Evolutionary conservation across 2,797 vertebrate genomes (phyloP), one percentile per base, ranked within the genome.

Genomic region (Halcyon chelicuti): DNA sequence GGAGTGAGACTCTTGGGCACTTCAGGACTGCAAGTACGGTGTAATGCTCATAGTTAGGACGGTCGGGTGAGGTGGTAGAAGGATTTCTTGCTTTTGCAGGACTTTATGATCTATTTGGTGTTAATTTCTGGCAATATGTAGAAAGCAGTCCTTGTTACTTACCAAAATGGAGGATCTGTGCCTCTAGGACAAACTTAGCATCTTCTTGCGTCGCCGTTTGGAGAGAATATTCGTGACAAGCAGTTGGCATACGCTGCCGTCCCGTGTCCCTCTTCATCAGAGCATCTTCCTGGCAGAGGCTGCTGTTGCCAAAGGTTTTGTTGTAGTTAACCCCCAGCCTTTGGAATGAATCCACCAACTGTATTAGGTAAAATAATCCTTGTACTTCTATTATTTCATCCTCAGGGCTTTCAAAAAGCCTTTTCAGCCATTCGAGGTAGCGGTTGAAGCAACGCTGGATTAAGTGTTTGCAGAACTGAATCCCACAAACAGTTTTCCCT

Each of bases 401-500:
- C 70, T 11, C 5, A 70, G 54, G 35, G 39, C 62, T 81, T 94
- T 93, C 62, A n/a, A 58, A 67, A 81, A 83, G 42, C 33, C 5
- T 81, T 86, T 93, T 37, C 77, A 90, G 40, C 58, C 42, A 4
- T 70, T 85, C 9, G 17, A 33, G 25, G 68, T 40, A 46, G 72
- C 49, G 44, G 42, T 74, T 78, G 40, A 94, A 82, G 60, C 58
- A 62, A 49, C 20, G 4, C 65, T 44, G 25, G 86, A 94, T 91
- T 94, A 96, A 90, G 68, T 46, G 68, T 86, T 75, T 78, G 75
- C 81, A 78, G 78, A 77, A 65, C 6, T 33, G 76, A 82, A 84
- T 68, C 46, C 89, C 62, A 4, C 1, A 8, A 93, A 28, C 57
- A 63, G 57, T 42, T 90, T 83, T 65, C 57, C 7, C 89, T 86